Evolutionary conservation across 2,113 vertebrate genomes (phyloP).

Genomic region (Pipa parva): DNA sequence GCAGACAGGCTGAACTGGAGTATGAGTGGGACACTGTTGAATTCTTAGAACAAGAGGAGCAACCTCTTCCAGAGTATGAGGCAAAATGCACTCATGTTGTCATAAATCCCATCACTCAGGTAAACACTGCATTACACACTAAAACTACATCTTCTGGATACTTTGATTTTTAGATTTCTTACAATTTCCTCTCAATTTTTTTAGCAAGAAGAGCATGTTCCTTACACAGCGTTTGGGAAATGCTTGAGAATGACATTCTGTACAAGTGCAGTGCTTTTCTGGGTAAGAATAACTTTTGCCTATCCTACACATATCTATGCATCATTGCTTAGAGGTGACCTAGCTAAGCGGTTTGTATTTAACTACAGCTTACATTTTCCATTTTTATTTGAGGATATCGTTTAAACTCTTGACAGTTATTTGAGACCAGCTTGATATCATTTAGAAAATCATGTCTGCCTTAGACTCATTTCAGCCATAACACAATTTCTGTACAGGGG

Average conservation of each 20-base stretch:
- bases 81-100: constrained; percentile 74
- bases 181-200: constrained; percentile 34
- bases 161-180: not conserved
- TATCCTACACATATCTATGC: no score
- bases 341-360: no score
- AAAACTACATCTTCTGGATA: not conserved
- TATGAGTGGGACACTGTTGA: constrained; percentile 92
- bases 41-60: constrained; percentile 84
- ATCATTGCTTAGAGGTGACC: no score
- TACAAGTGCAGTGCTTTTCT: constrained; percentile 85
- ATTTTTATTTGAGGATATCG: no score
- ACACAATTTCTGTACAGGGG: no score
- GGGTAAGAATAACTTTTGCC: constrained; percentile 70
- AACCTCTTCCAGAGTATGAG: constrained; percentile 82
- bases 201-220: constrained; percentile 80
- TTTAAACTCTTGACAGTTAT: no score
- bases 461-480: no score
- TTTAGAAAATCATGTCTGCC: no score
- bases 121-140: constrained; percentile 34
- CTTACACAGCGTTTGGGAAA: constrained; percentile 79
- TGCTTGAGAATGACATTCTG: constrained; percentile 80
- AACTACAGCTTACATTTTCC: no score
- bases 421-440: no score
- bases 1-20: constrained; percentile 83
- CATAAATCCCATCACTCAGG: constrained; percentile 76